Evolutionary conservation across 2,797 vertebrate species (phyloP).

Genomic region (Galagoides demidoff): DNA sequence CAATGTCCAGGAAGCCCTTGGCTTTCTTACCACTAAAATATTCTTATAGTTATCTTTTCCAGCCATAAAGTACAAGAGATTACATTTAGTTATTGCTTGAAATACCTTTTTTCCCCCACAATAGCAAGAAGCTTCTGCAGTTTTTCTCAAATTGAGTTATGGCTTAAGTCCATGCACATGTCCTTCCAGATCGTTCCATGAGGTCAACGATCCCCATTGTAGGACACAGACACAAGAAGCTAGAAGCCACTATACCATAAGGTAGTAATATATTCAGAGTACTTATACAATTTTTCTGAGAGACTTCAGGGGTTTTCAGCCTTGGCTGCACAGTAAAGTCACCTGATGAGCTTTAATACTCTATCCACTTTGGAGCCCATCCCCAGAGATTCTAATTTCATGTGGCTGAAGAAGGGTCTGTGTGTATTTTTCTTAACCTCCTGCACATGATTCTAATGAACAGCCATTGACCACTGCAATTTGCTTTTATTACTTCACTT

Average conservation of each 20-base stretch:
- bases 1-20: neutral
- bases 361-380: neutral
- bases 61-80: neutral
- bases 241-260: neutral
- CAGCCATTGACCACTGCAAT: neutral
- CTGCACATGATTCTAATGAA: neutral
- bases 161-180: neutral
- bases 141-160: neutral
- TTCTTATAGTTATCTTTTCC: neutral
- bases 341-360: neutral
- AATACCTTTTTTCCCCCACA: neutral
- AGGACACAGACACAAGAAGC: neutral
- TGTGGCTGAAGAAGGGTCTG: neutral
- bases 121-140: neutral
- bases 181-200: neutral
- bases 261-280: neutral
- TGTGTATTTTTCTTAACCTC: neutral
- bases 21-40: slow-evolving; percentile 14
- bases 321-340: neutral
- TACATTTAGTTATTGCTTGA: neutral
- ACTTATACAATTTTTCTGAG: neutral
- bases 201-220: neutral
- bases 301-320: neutral
- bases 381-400: neutral
- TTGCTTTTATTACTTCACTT: neutral